A percentile compares a stretch with the other conserved stretches of the same genome.
Evolutionary conservation across 2,113 vertebrate genomes (phyloP).

Genomic region (Anarrhichthys ocellatus): DNA sequence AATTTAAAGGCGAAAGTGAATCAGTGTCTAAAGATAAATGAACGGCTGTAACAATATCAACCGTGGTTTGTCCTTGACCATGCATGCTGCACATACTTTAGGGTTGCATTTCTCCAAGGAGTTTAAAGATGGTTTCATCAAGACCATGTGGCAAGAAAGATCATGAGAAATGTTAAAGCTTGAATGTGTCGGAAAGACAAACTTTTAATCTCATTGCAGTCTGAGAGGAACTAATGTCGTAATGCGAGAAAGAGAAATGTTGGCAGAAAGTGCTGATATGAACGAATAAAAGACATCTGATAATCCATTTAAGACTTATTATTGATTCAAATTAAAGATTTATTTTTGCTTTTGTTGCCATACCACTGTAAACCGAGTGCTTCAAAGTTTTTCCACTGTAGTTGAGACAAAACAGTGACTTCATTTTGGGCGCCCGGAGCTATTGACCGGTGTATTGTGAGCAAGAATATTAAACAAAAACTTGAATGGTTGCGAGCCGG

Average conservation of each 20-base stretch:
- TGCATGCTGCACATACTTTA: neutral
- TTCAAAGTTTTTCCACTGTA: neutral
- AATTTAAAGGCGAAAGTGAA: slow-evolving; percentile 3
- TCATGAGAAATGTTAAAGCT: neutral
- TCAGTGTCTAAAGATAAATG: slow-evolving; percentile 10
- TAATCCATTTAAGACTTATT: neutral
- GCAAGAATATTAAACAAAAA: neutral
- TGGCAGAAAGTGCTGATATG: neutral
- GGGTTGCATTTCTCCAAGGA: neutral
- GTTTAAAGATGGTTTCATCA: neutral
- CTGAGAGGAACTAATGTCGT: neutral
- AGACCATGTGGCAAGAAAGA: neutral
- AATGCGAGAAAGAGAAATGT: neutral
- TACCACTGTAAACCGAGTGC: neutral
- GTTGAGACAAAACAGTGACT: neutral
- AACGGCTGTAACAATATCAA: slow-evolving; percentile 20
- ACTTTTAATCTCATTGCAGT: neutral
- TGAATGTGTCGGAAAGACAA: neutral
- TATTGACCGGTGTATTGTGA: neutral
- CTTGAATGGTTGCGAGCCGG: too few species aligned
- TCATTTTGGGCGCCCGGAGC: neutral
- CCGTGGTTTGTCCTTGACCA: neutral
- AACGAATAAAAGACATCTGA: neutral
- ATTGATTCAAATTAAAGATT: neutral
- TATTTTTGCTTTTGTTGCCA: neutral